phyloP scores from a whole-genome alignment of 2,113 vertebrate species.

The human region GRCh38 chr3:193030501-193031000 shows the following conservation, averaged over 20 bases:
- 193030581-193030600: background rate
- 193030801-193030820: background rate
- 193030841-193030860: background rate
- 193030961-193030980: background rate
- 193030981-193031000: background rate
- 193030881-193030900: background rate
- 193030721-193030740: background rate
- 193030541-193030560: background rate
- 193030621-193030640: background rate
- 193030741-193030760: background rate
- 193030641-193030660: background rate
- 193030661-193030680: background rate
- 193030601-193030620: background rate
- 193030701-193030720: background rate
- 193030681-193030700: background rate
- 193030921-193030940: background rate
- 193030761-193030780: background rate
- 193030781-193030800: background rate
- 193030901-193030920: background rate
- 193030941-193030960: background rate
- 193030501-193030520: background rate
- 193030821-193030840: background rate
- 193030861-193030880: background rate
- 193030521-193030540: background rate
- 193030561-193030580: background rate